These are phyloP conservation scores for Cephus cinctus DNA, from an alignment of 1,140 invertebrate species.

Conservation along the genomic window DNA sequence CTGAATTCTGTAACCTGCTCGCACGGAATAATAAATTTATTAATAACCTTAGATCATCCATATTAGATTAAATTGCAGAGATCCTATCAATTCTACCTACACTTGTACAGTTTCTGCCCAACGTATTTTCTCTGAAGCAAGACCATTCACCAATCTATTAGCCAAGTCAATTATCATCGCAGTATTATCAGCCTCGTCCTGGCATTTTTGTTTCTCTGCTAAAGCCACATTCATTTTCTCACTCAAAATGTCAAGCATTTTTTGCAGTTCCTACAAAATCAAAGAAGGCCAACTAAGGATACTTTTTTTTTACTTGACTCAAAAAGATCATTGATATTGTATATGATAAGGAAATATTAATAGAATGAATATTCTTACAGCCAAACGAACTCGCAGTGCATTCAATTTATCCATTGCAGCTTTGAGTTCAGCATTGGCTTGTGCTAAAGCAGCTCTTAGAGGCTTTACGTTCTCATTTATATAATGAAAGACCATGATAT, in stretches of 20 bases:
- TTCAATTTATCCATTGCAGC: conserved; percentile 77
- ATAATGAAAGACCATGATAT: conserved; percentile 88
- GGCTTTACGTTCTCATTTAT: conserved; percentile 93
- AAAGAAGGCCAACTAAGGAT: conserved; percentile 9
- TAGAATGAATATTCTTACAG: conserved; percentile 38
- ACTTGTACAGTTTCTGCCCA: conserved; percentile 73
- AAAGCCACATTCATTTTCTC: conserved; percentile 83
- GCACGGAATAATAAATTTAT: conserved; percentile 5
- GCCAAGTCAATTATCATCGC: conserved; percentile 85
- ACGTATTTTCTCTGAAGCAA: conserved; percentile 88
- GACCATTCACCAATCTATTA: conserved; percentile 87
- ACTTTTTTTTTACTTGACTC: too few species aligned
- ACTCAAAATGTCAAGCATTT: conserved; percentile 71
- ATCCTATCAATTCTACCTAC: conserved; percentile 34
- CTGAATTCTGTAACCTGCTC: conserved; percentile 58
- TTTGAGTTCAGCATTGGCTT: conserved; percentile 81
- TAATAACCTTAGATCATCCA: too few species aligned
- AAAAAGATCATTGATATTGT: background rate
- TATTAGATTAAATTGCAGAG: too few species aligned
- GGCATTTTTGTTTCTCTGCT: conserved; percentile 83
- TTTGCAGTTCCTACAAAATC: conserved; percentile 71
- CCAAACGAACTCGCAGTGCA: conserved; percentile 63
- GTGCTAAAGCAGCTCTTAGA: conserved; percentile 76
- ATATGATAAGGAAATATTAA: background rate
- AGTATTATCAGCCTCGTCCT: conserved; percentile 82